Conservation (phyloP, 1,140 invertebrate species). For the Danaus plexippus region DNA sequence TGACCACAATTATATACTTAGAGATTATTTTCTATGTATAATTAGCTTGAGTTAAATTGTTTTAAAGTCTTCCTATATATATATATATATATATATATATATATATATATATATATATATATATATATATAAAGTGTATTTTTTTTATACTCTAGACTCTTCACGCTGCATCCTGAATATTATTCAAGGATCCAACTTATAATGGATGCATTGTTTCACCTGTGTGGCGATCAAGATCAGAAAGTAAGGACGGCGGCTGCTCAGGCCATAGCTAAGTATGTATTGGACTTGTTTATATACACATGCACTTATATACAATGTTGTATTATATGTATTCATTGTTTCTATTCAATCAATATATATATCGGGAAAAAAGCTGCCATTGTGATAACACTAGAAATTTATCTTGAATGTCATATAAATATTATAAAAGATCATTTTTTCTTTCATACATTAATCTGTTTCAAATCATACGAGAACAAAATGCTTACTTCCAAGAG, state of each 20-base stretch:
- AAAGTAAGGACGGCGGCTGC: conserved; percentile 83
- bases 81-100: too few species aligned
- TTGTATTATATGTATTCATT: neutral
- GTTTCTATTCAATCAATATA: neutral
- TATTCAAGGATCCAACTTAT: conserved; percentile 40
- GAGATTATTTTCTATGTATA: neutral
- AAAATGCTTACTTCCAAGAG: too few species aligned
- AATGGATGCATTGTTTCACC: conserved; percentile 50
- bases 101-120: too few species aligned
- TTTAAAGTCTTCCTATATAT: too few species aligned
- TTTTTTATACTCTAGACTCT: conserved; percentile 42
- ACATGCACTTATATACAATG: neutral
- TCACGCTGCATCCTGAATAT: conserved; percentile 54
- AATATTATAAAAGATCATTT: too few species aligned
- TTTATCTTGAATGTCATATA: too few species aligned
- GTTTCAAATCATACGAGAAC: too few species aligned
- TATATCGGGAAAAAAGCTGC: too few species aligned
- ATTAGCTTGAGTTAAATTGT: too few species aligned
- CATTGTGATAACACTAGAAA: too few species aligned
- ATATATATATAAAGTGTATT: too few species aligned
- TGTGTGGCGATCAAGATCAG: conserved; percentile 83
- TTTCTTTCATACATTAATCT: too few species aligned
- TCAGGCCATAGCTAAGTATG: conserved; percentile 78
- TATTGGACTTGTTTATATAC: conserved; percentile 7
- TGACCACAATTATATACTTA: conserved; percentile 30